These are phyloP conservation scores for Jacana jacana DNA, from an alignment of 2,113 vertebrate genomes.

Conservation along the genomic window DNA sequence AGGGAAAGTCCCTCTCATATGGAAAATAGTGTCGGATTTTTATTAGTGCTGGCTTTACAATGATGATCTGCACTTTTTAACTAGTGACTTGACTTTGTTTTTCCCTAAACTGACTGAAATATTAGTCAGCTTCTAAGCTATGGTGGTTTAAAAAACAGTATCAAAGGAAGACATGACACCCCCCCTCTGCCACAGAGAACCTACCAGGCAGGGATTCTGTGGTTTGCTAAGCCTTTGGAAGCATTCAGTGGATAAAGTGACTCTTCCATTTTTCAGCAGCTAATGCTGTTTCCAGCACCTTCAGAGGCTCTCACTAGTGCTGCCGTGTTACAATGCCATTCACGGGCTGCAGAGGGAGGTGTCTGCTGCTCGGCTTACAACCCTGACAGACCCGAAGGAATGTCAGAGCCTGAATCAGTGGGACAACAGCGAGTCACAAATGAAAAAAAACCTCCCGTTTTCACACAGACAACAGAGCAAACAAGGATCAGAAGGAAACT, in stretches of 20 bases:
- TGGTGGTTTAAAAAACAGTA: not conserved
- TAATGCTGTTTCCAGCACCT: constrained; percentile 58
- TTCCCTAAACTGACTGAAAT: constrained; percentile 10
- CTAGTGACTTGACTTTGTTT: constrained; percentile 45
- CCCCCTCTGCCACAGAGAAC: not conserved
- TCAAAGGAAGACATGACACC: not conserved
- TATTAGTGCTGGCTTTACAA: constrained; percentile 32
- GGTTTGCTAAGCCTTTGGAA: not conserved
- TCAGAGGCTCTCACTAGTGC: constrained; percentile 51
- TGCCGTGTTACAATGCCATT: constrained; percentile 19
- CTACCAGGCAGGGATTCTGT: not conserved
- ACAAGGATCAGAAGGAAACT: constrained; percentile 62
- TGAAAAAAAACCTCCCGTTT: constrained; percentile 58
- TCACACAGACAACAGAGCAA: constrained; percentile 44
- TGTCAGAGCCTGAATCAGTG: constrained; percentile 58
- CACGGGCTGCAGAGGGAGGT: constrained; percentile 31
- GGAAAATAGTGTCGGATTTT: constrained; percentile 60
- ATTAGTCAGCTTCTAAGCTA: not conserved
- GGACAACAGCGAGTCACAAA: constrained; percentile 16
- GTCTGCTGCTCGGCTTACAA: constrained; percentile 28
- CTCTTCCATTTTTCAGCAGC: constrained; percentile 45
- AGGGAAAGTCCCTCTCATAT: constrained; percentile 63
- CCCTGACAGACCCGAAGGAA: not conserved
- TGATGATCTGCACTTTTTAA: constrained; percentile 7
- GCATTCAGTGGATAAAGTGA: constrained; percentile 30